Evolutionary conservation across 2,888 invertebrate species (phyloP).

Genomic region (Cerastoderma edule): DNA sequence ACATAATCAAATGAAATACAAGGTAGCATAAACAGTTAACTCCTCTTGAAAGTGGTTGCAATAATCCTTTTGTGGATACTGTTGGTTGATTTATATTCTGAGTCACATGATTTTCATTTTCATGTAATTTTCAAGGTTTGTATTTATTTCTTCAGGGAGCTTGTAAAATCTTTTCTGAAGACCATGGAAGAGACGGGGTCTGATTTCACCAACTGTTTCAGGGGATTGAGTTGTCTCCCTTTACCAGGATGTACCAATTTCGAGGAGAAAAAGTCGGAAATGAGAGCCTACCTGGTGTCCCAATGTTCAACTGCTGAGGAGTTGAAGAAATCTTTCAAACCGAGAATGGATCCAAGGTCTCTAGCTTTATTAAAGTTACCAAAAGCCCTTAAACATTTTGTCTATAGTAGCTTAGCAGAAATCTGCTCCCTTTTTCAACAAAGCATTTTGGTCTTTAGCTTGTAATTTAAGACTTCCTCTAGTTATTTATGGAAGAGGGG

Average conservation of each 20-base stretch:
- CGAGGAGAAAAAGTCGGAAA: conserved; percentile 53
- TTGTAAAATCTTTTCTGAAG: conserved; percentile 86
- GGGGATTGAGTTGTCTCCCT: conserved; percentile 78
- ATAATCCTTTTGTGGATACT: no score
- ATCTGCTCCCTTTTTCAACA: no score
- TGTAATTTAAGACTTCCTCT: no score
- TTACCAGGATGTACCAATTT: conserved; percentile 75
- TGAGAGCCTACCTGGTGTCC: conserved; percentile 72
- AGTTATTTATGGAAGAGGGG: no score
- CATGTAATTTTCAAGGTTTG: not conserved
- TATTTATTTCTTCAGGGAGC: conserved; percentile 68
- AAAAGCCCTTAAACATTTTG: no score
- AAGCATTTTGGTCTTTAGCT: no score
- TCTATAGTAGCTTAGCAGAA: no score
- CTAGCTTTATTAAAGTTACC: no score
- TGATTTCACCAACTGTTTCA: conserved; percentile 87
- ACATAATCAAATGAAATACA: no score
- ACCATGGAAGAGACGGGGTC: conserved; percentile 88
- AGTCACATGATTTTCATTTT: not conserved
- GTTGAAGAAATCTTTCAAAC: conserved; percentile 69
- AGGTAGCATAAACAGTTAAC: no score
- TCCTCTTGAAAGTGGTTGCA: no score
- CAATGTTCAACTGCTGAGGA: conserved; percentile 82
- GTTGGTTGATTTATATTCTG: not conserved
- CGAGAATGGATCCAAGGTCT: conserved; percentile 82